Conservation (phyloP, 1,140 invertebrate genomes). For the Rhynchophorus ferrugineus region DNA sequence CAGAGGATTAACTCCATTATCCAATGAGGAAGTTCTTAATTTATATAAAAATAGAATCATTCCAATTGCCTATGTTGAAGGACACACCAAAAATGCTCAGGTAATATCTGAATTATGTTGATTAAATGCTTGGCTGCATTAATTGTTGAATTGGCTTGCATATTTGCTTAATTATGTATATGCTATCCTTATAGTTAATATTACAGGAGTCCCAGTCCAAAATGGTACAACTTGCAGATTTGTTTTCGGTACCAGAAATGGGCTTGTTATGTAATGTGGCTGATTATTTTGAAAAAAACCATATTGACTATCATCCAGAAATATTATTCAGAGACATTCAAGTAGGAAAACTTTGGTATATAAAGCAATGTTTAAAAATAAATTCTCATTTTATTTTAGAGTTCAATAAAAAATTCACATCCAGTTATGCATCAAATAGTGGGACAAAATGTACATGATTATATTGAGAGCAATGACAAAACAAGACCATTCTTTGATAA, state of each 20-base stretch:
- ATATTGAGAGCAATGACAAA: conserved; percentile 71
- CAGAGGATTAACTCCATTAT: conserved; percentile 70
- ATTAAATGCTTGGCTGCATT: neutral
- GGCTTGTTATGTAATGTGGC: conserved; percentile 86
- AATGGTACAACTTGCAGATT: conserved; percentile 92
- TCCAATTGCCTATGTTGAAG: conserved; percentile 74
- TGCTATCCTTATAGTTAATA: conserved; percentile 28
- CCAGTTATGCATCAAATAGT: conserved; percentile 86
- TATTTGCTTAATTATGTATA: neutral
- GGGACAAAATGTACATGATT: conserved; percentile 67
- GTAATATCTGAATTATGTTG: conserved; percentile 22
- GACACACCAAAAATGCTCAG: conserved; percentile 41
- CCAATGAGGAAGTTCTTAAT: conserved; percentile 76
- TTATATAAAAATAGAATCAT: conserved; percentile 82
- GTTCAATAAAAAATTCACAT: conserved; percentile 82
- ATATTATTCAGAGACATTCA: conserved; percentile 93
- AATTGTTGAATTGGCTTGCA: neutral
- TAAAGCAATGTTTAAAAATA: neutral
- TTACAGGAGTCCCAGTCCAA: conserved; percentile 63
- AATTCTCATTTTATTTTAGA: conserved; percentile 49
- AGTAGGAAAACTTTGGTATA: conserved; percentile 46
- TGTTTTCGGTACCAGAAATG: conserved; percentile 98
- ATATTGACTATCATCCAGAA: conserved; percentile 91
- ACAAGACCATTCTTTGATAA: conserved; percentile 70
- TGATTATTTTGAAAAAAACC: conserved; percentile 83